A percentile compares a stretch with the other conserved stretches of the same genome.
phyloP scores from a whole-genome alignment of 2,797 vertebrate genomes.

The Paguma larvata region DNA sequence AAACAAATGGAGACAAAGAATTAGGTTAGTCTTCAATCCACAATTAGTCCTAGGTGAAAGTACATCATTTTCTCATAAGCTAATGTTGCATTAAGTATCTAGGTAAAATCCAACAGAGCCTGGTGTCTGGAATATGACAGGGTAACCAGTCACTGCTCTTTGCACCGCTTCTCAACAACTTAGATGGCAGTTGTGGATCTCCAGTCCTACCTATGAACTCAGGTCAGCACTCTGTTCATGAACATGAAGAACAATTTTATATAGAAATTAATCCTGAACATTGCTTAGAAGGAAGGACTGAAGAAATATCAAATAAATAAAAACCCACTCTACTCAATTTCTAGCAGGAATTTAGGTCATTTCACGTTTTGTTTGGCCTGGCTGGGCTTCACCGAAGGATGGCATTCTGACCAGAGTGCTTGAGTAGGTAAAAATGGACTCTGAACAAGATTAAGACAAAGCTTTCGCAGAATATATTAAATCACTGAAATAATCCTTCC shows the following conservation, averaged over 20 bases:
- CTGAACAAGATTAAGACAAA: neutral
- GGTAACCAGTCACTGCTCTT: neutral
- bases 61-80: neutral
- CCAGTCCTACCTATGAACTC: neutral
- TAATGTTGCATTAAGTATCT: neutral
- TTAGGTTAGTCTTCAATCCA: constrained; percentile 54
- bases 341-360: constrained; percentile 17
- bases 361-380: constrained; percentile 17
- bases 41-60: constrained; percentile 17
- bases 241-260: constrained; percentile 24
- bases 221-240: neutral
- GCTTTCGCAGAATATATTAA: constrained; percentile 7
- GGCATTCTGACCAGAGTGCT: neutral
- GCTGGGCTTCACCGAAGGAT: neutral
- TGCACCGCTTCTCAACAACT: neutral
- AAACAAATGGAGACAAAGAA: constrained; percentile 61
- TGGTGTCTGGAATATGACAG: neutral
- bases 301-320: neutral
- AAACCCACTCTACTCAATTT: neutral
- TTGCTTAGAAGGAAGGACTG: neutral
- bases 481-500: neutral
- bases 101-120: neutral
- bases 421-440: constrained; percentile 30
- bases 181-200: neutral
- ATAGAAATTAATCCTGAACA: neutral